Evolutionary conservation across 2,888 invertebrate species (phyloP).

Genomic region (Nemoura dubitans): DNA sequence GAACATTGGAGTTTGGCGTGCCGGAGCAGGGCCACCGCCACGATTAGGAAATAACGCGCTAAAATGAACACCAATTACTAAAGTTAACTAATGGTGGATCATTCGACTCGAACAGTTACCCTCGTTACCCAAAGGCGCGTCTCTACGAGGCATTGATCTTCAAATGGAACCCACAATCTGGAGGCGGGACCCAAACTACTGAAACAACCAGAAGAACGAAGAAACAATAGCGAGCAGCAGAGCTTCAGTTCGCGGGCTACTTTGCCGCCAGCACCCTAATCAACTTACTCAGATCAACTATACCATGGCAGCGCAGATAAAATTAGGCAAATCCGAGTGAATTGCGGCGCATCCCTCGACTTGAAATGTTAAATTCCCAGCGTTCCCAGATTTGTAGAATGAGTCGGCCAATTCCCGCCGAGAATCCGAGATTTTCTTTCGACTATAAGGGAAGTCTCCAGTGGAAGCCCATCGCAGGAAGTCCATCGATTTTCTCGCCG

Average conservation of each 20-base stretch:
- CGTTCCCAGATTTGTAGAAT: not conserved
- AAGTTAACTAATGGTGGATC: conserved; percentile 37
- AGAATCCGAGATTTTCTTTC: not conserved
- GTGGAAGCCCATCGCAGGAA: not conserved
- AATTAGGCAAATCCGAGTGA: not conserved
- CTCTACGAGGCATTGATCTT: conserved; percentile 7
- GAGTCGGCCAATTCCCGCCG: not conserved
- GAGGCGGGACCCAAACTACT: not conserved
- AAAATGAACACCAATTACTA: conserved; percentile 38
- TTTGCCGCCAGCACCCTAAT: not conserved
- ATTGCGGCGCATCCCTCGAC: not conserved
- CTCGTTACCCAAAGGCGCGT: not conserved
- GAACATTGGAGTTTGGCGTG: too few species aligned
- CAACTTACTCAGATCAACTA: conserved; percentile 3
- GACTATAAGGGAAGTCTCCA: not conserved
- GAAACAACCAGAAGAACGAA: not conserved
- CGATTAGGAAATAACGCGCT: conserved; percentile 39
- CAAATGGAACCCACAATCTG: not conserved
- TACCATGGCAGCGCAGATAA: not conserved
- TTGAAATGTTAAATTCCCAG: not conserved
- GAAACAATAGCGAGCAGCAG: conserved; percentile 10
- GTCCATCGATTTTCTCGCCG: not conserved
- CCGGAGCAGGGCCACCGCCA: not conserved
- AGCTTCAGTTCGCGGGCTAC: too few species aligned
- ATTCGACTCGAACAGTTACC: conserved; percentile 32